Evolutionary conservation across 2,113 vertebrate genomes (phyloP).

Genomic region (Caranx melampygus): DNA sequence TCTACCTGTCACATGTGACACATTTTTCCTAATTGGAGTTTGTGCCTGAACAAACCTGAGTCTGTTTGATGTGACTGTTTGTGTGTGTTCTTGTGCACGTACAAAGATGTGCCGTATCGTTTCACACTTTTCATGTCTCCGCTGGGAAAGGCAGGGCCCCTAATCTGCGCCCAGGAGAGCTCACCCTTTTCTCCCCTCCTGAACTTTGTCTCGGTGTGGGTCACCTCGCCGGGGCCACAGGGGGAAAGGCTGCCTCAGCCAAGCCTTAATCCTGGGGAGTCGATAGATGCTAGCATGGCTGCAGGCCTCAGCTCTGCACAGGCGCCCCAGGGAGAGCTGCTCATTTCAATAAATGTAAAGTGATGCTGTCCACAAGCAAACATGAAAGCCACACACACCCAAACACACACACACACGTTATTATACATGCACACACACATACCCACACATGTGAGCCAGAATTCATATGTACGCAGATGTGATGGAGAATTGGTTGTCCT

Average conservation of each 20-base stretch:
- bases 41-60: constrained; percentile 63
- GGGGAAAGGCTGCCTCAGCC: constrained; percentile 88
- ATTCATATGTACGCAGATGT: constrained; percentile 66
- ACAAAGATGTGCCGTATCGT: constrained; percentile 83
- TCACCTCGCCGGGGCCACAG: constrained; percentile 88
- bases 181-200: constrained; percentile 89
- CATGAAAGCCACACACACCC: constrained; percentile 60
- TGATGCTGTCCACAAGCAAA: constrained; percentile 85
- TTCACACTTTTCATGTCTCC: constrained; percentile 93
- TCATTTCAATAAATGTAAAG: constrained; percentile 98
- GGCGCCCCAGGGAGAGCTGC: constrained; percentile 87
- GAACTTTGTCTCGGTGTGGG: constrained; percentile 95
- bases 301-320: constrained; percentile 83
- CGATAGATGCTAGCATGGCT: constrained; percentile 96
- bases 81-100: constrained; percentile 80
- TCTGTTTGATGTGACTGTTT: constrained; percentile 81
- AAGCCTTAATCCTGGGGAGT: constrained; percentile 93
- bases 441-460: constrained; percentile 65
- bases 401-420: constrained; percentile 33
- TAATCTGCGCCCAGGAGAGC: constrained; percentile 94
- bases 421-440: constrained; percentile 54
- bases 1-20: constrained; percentile 70
- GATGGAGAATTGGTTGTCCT: constrained; percentile 72
- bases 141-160: constrained; percentile 88
- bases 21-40: constrained; percentile 82